A percentile compares a stretch with the other conserved stretches of the same genome.
Conservation (phyloP, 2,797 vertebrate species). For the Scolopax rusticola region DNA sequence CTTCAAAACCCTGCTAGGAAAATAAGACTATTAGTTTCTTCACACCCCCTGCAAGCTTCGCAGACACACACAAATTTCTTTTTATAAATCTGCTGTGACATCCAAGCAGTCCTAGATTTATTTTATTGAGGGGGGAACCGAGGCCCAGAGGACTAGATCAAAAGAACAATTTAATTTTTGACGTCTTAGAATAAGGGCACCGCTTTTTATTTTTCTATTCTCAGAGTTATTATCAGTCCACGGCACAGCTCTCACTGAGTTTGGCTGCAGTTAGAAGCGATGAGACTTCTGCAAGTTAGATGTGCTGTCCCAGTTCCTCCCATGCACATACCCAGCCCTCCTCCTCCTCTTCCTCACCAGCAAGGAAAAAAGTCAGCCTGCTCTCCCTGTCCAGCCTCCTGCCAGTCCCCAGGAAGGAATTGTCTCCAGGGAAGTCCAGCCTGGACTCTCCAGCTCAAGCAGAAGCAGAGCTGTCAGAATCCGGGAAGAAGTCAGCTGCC, state of each 20-base stretch:
- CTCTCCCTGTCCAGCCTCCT: neutral
- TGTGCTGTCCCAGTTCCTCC: neutral
- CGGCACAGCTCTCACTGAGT: neutral
- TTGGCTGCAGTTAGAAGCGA: neutral
- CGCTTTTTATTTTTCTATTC: neutral
- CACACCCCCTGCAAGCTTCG: neutral
- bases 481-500: neutral
- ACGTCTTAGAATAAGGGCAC: neutral
- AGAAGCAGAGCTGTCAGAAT: neutral
- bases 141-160: neutral
- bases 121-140: neutral
- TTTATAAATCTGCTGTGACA: neutral
- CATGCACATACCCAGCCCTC: neutral
- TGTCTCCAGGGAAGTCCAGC: neutral
- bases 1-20: neutral
- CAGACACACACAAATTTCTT: neutral
- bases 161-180: slow-evolving; percentile 43
- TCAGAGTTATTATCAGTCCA: slow-evolving; percentile 14
- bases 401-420: neutral
- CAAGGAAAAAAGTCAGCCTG: neutral
- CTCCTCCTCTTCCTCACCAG: neutral
- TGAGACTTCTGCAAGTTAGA: neutral
- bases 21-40: neutral
- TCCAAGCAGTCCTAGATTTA: neutral
- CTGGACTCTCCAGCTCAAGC: neutral